phyloP scores from a whole-genome alignment of 2,888 invertebrate species.

The Gymnoscelis rufifasciata region DNA sequence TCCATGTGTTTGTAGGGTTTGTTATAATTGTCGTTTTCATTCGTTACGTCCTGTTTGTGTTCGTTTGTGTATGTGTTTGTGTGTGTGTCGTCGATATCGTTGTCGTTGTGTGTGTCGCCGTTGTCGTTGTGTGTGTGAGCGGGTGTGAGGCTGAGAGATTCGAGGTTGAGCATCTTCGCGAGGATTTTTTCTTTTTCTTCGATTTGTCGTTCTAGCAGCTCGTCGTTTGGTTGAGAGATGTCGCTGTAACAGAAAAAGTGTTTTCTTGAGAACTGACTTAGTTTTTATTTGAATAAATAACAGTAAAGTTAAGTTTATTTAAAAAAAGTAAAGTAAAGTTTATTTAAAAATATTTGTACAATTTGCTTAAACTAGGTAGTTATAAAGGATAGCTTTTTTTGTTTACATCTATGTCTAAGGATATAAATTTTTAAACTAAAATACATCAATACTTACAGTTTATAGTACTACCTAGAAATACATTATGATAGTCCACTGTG shows the following conservation, averaged over 20 bases:
- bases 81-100: slow-evolving; percentile 5
- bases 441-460: too few species aligned
- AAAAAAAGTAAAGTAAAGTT: too few species aligned
- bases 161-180: slow-evolving; percentile 82
- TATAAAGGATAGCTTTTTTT: too few species aligned
- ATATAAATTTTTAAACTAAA: too few species aligned
- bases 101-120: slow-evolving; percentile 5
- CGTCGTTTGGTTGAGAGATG: slow-evolving; percentile 78
- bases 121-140: not conserved
- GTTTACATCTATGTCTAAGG: too few species aligned
- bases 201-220: slow-evolving; percentile 84
- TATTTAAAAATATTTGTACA: too few species aligned
- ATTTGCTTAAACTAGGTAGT: too few species aligned
- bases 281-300: too few species aligned
- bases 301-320: too few species aligned
- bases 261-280: too few species aligned
- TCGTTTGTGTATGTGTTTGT: slow-evolving; percentile 8
- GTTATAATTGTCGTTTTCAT: not conserved
- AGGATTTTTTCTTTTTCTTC: slow-evolving; percentile 86
- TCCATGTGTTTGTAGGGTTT: not conserved
- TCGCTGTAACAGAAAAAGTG: slow-evolving; percentile 45
- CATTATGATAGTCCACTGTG: too few species aligned
- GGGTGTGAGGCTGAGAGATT: slow-evolving; percentile 60
- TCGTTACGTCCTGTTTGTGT: not conserved
- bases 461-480: too few species aligned